These are phyloP conservation scores for Mus caroli DNA, from an alignment of 2,797 vertebrate genomes.

Conservation along the genomic window DNA sequence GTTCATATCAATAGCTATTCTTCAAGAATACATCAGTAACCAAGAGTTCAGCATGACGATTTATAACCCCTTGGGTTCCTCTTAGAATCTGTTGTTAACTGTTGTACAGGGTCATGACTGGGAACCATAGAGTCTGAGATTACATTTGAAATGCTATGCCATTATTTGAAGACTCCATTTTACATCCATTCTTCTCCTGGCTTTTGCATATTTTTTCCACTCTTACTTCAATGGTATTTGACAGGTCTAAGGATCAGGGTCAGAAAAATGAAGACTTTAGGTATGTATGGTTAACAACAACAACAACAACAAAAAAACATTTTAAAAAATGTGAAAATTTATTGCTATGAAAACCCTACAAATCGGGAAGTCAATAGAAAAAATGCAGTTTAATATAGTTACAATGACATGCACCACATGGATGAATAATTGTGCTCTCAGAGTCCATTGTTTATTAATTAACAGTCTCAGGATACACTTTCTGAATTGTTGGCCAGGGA, in stretches of 20 bases:
- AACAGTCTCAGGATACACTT: not conserved
- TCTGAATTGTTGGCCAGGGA: not conserved
- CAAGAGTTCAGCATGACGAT: not conserved
- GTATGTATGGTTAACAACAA: not conserved
- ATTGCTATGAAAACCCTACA: not conserved
- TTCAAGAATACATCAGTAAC: not conserved
- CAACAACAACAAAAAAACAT: no score
- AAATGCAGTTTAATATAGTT: not conserved
- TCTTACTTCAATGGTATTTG: not conserved
- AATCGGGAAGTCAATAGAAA: not conserved
- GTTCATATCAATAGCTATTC: not conserved
- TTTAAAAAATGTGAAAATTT: not conserved
- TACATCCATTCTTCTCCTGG: not conserved
- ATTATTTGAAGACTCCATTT: not conserved
- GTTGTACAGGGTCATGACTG: no score
- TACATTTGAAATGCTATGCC: not conserved
- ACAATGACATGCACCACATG: not conserved
- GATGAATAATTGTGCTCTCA: not conserved
- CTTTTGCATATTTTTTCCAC: not conserved
- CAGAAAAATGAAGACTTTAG: not conserved
- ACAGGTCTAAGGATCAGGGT: not conserved
- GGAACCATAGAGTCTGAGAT: not conserved
- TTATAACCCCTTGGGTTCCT: not conserved
- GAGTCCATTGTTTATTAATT: not conserved
- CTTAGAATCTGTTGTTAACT: not conserved